phyloP scores from a whole-genome alignment of 2,113 vertebrate genomes.

The Lagopus muta region DNA sequence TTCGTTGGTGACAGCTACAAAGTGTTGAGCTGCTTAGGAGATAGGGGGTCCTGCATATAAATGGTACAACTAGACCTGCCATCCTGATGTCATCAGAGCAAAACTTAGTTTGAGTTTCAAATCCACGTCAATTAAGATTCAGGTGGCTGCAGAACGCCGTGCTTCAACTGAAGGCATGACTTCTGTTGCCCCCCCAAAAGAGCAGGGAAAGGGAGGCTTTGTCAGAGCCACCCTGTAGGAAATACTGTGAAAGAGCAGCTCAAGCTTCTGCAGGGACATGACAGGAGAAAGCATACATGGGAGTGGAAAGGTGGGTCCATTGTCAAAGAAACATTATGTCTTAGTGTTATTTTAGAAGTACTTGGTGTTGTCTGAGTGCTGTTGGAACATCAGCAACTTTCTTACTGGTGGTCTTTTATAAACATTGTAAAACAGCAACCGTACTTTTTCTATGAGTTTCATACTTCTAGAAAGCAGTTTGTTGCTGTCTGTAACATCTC shows the following conservation, averaged over 20 bases:
- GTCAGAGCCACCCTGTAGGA: no score
- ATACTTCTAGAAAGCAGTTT: neutral
- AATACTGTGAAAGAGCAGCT: neutral
- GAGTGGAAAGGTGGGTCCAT: neutral
- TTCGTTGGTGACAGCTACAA: rapidly evolving
- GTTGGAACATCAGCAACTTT: neutral
- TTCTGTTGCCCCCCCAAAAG: neutral
- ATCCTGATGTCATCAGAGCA: neutral
- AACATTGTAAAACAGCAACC: rapidly evolving
- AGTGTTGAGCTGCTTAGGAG: neutral
- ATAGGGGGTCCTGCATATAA: neutral
- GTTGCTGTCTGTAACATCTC: neutral
- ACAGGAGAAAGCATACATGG: neutral
- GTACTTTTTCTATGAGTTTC: neutral
- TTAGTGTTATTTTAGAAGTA: neutral
- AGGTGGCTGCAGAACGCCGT: rapidly evolving
- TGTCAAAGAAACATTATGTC: neutral
- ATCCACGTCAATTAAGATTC: neutral
- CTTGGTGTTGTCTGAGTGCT: neutral
- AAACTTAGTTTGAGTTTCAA: neutral
- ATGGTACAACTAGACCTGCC: rapidly evolving
- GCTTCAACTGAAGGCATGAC: neutral
- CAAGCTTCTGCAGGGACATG: neutral
- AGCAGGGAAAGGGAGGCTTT: neutral
- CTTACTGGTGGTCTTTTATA: neutral